These are phyloP conservation scores for Zalophus californianus DNA, from an alignment of 2,797 vertebrate genomes.

Conservation along the genomic window DNA sequence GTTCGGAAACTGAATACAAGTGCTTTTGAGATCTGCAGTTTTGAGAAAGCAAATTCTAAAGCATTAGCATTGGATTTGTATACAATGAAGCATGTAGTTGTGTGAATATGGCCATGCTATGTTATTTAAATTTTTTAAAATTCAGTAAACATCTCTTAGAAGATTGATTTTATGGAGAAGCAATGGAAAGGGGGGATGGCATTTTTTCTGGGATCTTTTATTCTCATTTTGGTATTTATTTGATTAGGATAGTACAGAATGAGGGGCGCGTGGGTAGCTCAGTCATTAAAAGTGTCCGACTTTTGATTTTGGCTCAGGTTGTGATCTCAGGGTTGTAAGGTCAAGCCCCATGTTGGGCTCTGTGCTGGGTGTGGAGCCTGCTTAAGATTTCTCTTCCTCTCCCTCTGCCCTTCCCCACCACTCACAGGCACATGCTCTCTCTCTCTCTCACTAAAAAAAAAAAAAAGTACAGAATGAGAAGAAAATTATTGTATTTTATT, in stretches of 20 bases:
- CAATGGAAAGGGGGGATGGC: background rate
- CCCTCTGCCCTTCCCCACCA: background rate
- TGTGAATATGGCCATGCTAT: too few species aligned
- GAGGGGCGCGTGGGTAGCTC: background rate
- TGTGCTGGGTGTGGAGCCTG: background rate
- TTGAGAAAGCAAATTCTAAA: constrained; percentile 41
- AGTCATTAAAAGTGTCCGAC: background rate
- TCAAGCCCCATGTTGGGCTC: background rate
- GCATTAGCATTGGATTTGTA: background rate
- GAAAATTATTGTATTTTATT: background rate
- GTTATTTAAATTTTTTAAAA: constrained; percentile 31
- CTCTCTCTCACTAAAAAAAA: background rate
- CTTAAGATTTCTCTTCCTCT: background rate
- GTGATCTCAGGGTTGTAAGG: background rate
- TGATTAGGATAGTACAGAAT: background rate
- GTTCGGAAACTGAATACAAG: constrained; percentile 55
- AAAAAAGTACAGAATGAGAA: background rate
- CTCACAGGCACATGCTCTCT: background rate
- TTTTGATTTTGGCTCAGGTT: background rate
- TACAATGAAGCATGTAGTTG: background rate
- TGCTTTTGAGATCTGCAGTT: constrained; percentile 1
- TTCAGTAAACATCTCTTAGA: background rate
- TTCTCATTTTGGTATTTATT: background rate
- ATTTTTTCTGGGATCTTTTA: background rate
- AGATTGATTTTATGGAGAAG: background rate